Evolutionary conservation across 2,888 invertebrate species (phyloP), one percentile per base, ranked within the genome.

Genomic region (Tubulanus polymorphus): DNA sequence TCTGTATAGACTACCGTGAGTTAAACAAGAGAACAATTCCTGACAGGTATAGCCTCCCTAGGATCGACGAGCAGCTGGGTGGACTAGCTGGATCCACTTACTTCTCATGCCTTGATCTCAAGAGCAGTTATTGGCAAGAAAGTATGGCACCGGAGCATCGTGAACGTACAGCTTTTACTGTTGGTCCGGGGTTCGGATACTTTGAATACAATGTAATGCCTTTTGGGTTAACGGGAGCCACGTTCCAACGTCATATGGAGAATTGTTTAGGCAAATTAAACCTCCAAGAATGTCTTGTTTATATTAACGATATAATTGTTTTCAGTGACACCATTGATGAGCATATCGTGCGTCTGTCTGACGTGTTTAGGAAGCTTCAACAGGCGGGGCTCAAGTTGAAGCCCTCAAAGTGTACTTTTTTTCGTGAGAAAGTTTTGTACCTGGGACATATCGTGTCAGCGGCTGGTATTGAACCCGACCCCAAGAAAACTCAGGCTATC

Each of bases 201-300:
- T 58, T 53, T 51, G 58, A 58, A 29, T 49, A 26, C 49, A 3
- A 25, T 1, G 18, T 55, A 26, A 54, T 52, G 48, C 48, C 58
- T 15, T 52, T 48, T 35, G 51, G 53, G 28, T 18, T 52, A 20
- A 27, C 35, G 0, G 52, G 52, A 18, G 53, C 47, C n/a, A 49
- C 41, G 15, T 41, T 41, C 15, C 26, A 41, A 23, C 18, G 41
- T 6, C 18, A 20, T 18, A 41, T 41, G 41, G 41, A 41, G 41
- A 3, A 41, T 15, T 18, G 20, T 23, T 20, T 41, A 23, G 41
- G 41, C 18, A 23, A 41, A 20, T 41, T 41, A 23, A 41, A 41
- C 5, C 15, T 3, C 3, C 20, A 41, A 15, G 41, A 41, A 15
- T 23, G 18, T 3, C 15, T 53, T 3, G 26, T 28, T 10, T 54